phyloP scores from a whole-genome alignment of 2,888 invertebrate genomes.

The Agonum fuliginosum region DNA sequence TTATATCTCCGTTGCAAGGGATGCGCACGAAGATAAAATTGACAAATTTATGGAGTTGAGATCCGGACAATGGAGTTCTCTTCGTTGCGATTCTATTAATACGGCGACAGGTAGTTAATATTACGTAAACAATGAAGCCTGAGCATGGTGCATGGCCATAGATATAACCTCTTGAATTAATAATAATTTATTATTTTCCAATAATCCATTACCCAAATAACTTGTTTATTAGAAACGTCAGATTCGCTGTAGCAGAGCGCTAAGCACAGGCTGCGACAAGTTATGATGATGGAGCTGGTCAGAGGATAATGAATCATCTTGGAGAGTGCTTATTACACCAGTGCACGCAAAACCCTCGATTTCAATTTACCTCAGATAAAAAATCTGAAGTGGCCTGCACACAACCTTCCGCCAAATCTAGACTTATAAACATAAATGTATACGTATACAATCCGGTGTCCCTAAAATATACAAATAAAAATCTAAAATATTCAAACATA shows the following conservation, averaged over 20 bases:
- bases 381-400: too few relatives aligned
- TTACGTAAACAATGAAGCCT: constrained; percentile 13
- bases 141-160: neutral
- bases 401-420: too few relatives aligned
- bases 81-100: neutral
- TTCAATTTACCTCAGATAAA: too few relatives aligned
- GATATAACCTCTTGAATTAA: constrained; percentile 45
- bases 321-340: constrained; percentile 21
- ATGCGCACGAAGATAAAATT: neutral
- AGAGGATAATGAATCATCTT: constrained; percentile 50
- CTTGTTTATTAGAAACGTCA: constrained; percentile 53
- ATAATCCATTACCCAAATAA: constrained; percentile 54
- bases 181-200: constrained; percentile 51
- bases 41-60: neutral
- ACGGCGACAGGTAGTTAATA: constrained; percentile 23
- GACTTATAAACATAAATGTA: too few relatives aligned
- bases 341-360: neutral
- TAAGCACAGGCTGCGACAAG: constrained; percentile 40
- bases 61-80: neutral
- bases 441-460: too few relatives aligned
- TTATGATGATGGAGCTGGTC: constrained; percentile 50
- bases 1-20: neutral
- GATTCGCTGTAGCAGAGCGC: constrained; percentile 24
- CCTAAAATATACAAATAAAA: too few relatives aligned
- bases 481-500: too few relatives aligned